Evolutionary conservation across 2,113 vertebrate genomes (phyloP).

Genomic region (Poicephalus gulielmi): DNA sequence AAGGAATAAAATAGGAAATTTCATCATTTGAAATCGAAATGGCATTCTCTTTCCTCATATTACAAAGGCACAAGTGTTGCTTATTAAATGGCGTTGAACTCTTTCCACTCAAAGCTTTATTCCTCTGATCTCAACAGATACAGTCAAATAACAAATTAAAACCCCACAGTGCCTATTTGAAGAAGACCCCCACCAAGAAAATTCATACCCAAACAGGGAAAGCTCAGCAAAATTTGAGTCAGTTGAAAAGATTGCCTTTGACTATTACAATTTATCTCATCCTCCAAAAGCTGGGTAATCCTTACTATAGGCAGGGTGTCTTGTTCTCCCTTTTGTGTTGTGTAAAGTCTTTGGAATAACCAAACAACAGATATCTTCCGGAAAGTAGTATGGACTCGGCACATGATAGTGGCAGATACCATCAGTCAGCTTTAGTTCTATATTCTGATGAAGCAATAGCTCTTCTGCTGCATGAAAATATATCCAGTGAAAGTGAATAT

Average conservation of each 20-base stretch:
- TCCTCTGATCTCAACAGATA: constrained; percentile 3
- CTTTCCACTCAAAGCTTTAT: not conserved
- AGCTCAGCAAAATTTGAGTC: not conserved
- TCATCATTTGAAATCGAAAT: not conserved
- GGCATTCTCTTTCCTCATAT: not conserved
- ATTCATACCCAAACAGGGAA: not conserved
- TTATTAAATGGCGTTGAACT: not conserved
- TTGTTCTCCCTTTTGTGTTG: not conserved
- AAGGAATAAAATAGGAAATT: not conserved
- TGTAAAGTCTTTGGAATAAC: not conserved
- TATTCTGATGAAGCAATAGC: not conserved
- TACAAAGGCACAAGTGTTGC: not conserved
- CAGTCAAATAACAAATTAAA: not conserved
- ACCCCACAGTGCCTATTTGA: not conserved
- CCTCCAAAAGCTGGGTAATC: not conserved
- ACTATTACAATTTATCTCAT: not conserved
- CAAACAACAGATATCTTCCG: not conserved
- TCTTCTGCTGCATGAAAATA: not conserved
- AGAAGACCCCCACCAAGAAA: constrained; percentile 5
- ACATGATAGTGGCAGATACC: not conserved
- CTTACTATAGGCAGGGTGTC: not conserved
- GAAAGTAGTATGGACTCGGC: not conserved
- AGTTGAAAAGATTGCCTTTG: not conserved
- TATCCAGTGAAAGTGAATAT: not conserved
- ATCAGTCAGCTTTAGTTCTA: not conserved